phyloP scores from a whole-genome alignment of 2,797 vertebrate genomes.

The Bradypodion pumilum region DNA sequence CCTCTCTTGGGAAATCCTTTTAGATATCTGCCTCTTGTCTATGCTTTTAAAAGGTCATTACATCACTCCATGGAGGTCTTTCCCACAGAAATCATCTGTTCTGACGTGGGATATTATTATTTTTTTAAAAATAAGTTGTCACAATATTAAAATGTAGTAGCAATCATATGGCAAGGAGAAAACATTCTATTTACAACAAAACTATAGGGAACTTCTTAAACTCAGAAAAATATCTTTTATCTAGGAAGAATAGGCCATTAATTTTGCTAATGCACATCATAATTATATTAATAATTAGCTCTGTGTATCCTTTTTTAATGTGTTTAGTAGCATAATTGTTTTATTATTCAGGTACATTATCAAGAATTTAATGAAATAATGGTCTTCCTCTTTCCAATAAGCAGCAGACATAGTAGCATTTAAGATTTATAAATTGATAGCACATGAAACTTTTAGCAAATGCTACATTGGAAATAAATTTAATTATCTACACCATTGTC shows the following conservation, averaged over 20 bases:
- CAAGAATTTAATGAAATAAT: neutral
- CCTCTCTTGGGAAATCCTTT: neutral
- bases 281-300: neutral
- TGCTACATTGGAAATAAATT: neutral
- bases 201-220: neutral
- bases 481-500: neutral
- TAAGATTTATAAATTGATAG: neutral
- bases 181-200: neutral
- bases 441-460: neutral
- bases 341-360: neutral
- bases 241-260: neutral
- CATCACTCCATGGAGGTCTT: neutral
- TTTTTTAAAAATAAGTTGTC: neutral
- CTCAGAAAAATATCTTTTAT: neutral
- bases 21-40: neutral
- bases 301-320: neutral
- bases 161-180: neutral
- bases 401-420: neutral
- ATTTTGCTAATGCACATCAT: neutral
- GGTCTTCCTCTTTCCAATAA: neutral
- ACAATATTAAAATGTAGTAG: neutral
- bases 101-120: neutral
- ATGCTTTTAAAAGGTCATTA: neutral
- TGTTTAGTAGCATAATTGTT: neutral
- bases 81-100: no score